Conservation (phyloP, 2,113 vertebrate genomes). For the Apodemus sylvaticus region DNA sequence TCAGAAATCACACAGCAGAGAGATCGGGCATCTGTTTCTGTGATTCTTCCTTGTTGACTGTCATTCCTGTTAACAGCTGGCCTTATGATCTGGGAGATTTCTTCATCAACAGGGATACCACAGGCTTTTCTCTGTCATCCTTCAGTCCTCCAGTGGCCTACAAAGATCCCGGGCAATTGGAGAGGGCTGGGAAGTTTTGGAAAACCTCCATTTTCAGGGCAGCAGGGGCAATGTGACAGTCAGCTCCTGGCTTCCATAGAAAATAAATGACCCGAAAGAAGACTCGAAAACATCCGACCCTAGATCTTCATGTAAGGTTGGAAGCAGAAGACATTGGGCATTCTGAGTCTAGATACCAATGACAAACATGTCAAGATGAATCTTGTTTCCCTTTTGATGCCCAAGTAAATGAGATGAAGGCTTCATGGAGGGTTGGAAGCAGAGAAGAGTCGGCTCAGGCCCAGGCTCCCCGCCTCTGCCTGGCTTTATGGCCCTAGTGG, state of each 20-base stretch:
- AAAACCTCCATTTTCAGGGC: background rate
- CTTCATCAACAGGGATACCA: slow-evolving; percentile 29
- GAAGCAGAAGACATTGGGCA: background rate
- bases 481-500: background rate
- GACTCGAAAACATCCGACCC: background rate
- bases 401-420: background rate
- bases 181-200: background rate
- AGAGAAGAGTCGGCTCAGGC: background rate
- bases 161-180: background rate
- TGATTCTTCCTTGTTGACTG: slow-evolving; percentile 50
- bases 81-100: slow-evolving; percentile 41
- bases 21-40: slow-evolving; percentile 55
- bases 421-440: background rate
- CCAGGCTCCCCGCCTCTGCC: background rate
- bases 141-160: background rate
- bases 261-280: background rate
- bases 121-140: slow-evolving; percentile 27
- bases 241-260: background rate
- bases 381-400: background rate
- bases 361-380: background rate
- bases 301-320: background rate
- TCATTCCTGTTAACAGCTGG: slow-evolving; percentile 22
- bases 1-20: background rate
- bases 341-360: background rate
- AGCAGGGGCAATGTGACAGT: background rate